These are phyloP conservation scores for Carapus acus DNA, from an alignment of 2,797 vertebrate genomes.

Conservation along the genomic window DNA sequence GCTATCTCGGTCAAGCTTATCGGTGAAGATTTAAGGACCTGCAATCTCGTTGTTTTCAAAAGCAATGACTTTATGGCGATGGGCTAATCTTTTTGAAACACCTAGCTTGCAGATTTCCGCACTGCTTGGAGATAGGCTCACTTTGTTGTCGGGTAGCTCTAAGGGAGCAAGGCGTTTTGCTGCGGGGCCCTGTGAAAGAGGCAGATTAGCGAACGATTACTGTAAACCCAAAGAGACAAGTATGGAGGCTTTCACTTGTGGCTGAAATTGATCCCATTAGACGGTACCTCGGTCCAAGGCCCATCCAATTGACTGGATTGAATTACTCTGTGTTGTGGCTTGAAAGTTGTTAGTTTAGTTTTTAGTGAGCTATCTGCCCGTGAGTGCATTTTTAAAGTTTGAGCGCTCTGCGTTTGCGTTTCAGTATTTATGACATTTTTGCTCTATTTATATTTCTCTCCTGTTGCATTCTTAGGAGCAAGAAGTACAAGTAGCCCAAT, in stretches of 20 bases:
- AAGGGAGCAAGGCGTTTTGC: constrained; percentile 38
- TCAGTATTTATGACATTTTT: constrained; percentile 1
- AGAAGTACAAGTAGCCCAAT: not conserved
- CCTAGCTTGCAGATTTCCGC: constrained; percentile 60
- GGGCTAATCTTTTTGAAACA: constrained; percentile 66
- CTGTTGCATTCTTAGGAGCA: constrained; percentile 4
- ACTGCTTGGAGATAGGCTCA: constrained; percentile 49
- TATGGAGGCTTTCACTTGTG: constrained; percentile 44
- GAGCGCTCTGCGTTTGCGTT: not conserved
- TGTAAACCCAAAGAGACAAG: constrained; percentile 42
- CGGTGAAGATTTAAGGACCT: constrained; percentile 56
- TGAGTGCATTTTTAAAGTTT: not conserved
- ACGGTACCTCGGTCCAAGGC: constrained; percentile 11
- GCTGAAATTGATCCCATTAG: constrained; percentile 31
- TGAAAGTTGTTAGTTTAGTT: constrained; percentile 18
- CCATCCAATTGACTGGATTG: constrained; percentile 24
- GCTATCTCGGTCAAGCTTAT: constrained; percentile 63
- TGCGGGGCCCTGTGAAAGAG: constrained; percentile 37
- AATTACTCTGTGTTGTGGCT: constrained; percentile 19
- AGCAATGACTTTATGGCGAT: constrained; percentile 62
- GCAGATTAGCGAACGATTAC: constrained; percentile 57
- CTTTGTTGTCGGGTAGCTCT: constrained; percentile 51
- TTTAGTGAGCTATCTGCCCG: constrained; percentile 2
- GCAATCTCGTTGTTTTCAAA: constrained; percentile 64
- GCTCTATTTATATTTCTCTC: constrained; percentile 9